phyloP scores from a whole-genome alignment of 2,113 vertebrate species.

The Bathybates hornii region DNA sequence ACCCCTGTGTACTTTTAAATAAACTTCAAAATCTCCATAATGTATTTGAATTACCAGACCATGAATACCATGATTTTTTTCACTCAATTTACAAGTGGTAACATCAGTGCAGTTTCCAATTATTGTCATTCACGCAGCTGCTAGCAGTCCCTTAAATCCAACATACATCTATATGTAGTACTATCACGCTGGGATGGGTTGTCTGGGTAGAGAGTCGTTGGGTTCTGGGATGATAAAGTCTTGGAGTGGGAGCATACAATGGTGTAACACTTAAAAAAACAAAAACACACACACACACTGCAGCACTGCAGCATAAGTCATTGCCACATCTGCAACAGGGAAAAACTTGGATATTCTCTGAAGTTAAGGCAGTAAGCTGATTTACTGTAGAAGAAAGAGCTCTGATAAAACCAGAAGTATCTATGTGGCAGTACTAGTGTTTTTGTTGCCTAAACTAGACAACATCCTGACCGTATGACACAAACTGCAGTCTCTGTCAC shows the following conservation, averaged over 20 bases:
- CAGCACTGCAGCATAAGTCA: neutral
- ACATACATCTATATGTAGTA: neutral
- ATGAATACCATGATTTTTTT: neutral
- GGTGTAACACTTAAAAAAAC: neutral
- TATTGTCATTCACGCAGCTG: neutral
- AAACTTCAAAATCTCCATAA: neutral
- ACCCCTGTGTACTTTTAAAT: neutral
- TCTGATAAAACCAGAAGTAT: neutral
- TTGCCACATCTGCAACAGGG: neutral
- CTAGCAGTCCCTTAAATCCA: neutral
- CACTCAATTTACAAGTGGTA: neutral
- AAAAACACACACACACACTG: neutral
- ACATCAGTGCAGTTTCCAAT: neutral
- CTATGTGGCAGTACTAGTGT: neutral
- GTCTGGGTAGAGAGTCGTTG: too few species aligned
- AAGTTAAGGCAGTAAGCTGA: neutral
- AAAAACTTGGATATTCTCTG: accelerated
- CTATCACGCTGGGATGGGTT: neutral
- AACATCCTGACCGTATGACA: neutral
- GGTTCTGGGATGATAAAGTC: neutral
- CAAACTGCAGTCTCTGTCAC: neutral
- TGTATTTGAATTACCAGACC: neutral
- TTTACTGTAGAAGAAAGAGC: neutral
- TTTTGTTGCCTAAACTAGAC: neutral
- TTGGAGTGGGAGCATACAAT: accelerated